Evolutionary conservation across 2,113 vertebrate species (phyloP).

Genomic region (Oryzias melastigma): DNA sequence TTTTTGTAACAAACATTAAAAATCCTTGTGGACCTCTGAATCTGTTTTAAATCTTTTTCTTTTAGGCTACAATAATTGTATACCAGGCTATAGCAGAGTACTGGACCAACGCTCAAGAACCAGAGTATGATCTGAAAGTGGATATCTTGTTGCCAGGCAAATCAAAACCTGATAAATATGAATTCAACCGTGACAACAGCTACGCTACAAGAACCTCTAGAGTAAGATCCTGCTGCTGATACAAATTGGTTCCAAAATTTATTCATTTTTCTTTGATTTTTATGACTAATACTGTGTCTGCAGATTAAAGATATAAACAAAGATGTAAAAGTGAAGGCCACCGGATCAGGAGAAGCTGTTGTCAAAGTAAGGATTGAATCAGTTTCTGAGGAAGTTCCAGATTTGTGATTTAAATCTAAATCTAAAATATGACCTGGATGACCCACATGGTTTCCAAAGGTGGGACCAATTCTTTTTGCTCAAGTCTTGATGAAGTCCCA

Average conservation of each 20-base stretch:
- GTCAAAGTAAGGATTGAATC: conserved; percentile 66
- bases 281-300: conserved; percentile 3
- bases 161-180: conserved; percentile 1
- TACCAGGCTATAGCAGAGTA: conserved; percentile 88
- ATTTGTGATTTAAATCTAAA: no score
- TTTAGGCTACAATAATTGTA: conserved; percentile 86
- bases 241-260: background rate
- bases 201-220: conserved; percentile 73
- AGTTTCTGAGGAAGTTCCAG: background rate
- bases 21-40: background rate
- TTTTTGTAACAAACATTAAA: background rate
- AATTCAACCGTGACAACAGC: conserved; percentile 59
- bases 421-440: no score
- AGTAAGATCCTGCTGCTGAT: conserved; percentile 58
- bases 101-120: conserved; percentile 39
- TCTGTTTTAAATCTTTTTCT: background rate
- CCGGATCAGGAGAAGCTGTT: conserved; percentile 77
- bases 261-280: background rate
- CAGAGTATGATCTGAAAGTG: conserved; percentile 78
- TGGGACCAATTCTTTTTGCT: no score
- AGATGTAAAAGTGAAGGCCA: conserved; percentile 74
- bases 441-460: no score
- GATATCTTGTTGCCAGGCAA: conserved; percentile 77
- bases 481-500: no score
- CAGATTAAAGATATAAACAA: conserved; percentile 67